Percentiles rank a stretch among this genome's conserved stretches.
phyloP scores from a whole-genome alignment of 2,113 vertebrate genomes.

The Muntiacus reevesi region DNA sequence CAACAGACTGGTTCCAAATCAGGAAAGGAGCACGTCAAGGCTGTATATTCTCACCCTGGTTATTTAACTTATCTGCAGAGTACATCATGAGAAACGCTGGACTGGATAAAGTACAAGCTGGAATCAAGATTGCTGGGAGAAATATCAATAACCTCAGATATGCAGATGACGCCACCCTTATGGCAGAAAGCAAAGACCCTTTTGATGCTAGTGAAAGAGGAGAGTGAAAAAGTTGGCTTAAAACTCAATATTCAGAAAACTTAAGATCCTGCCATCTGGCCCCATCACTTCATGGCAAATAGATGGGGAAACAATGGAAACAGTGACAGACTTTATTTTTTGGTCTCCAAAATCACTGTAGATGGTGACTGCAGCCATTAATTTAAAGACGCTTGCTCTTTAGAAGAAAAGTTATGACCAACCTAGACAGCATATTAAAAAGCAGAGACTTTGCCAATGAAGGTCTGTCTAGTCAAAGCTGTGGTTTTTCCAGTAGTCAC shows the following conservation, averaged over 20 bases:
- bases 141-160: not conserved
- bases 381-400: not conserved
- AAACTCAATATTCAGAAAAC: not conserved
- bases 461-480: not conserved
- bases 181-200: not conserved
- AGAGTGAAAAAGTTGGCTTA: not conserved
- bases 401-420: not conserved
- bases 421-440: not conserved
- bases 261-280: not conserved
- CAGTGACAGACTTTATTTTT: not conserved
- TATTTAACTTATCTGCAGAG: not conserved
- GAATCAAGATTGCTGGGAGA: not conserved
- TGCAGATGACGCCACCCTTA: not conserved
- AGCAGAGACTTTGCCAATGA: not conserved
- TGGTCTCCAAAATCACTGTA: not conserved
- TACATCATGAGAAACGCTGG: not conserved
- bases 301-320: not conserved
- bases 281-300: not conserved
- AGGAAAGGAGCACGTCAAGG: not conserved
- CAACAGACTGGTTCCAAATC: not conserved
- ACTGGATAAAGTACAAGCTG: not conserved
- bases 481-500: not conserved
- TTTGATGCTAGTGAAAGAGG: not conserved
- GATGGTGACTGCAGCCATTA: not conserved
- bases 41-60: not conserved